Percentiles rank a stretch among this genome's conserved stretches.
These are phyloP conservation scores for Raphicerus campestris DNA, from an alignment of 2,113 vertebrate species.

Conservation along the genomic window DNA sequence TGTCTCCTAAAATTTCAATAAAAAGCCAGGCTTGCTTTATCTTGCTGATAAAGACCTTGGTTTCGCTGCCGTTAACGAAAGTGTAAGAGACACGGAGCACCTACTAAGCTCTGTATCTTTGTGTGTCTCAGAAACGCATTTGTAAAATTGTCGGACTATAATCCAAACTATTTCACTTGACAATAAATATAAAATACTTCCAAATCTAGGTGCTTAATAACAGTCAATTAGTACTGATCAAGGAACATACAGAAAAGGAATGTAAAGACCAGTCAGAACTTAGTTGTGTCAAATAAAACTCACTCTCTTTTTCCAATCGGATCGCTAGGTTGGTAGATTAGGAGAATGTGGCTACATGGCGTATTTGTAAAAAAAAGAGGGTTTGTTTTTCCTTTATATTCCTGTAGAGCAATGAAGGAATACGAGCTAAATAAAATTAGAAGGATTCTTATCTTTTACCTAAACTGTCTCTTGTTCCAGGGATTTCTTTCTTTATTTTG, in stretches of 20 bases:
- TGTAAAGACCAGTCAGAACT: no score
- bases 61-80: background rate
- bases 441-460: background rate
- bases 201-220: background rate
- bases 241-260: background rate
- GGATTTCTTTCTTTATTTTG: background rate
- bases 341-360: background rate
- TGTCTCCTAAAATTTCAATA: background rate
- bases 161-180: background rate
- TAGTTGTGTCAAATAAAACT: background rate
- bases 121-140: background rate
- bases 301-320: background rate
- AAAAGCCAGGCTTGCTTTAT: background rate
- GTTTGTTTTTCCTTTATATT: background rate
- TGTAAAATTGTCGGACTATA: background rate
- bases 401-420: background rate
- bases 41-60: background rate
- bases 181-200: background rate
- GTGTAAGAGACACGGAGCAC: background rate
- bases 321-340: background rate
- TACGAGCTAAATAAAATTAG: background rate
- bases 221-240: background rate
- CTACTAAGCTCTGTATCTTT: background rate
- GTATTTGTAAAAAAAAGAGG: background rate
- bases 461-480: background rate